Evolutionary conservation across 2,888 invertebrate genomes (phyloP).

Genomic region (Litoditis marina): DNA sequence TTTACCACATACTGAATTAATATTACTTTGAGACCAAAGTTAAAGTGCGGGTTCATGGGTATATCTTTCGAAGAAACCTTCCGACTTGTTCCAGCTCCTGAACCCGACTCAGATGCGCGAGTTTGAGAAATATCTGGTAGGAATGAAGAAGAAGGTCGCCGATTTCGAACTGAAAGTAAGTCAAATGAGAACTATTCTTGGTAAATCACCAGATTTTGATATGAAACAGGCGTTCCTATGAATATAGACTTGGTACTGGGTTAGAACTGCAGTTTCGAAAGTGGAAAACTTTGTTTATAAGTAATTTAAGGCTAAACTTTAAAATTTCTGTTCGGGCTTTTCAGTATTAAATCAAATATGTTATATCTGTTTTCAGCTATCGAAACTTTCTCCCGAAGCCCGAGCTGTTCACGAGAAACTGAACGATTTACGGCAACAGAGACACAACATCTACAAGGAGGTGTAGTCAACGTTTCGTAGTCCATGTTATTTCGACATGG

Average conservation of each 20-base stretch:
- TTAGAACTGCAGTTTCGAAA: too few species aligned
- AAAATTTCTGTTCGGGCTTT: too few species aligned
- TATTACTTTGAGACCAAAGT: too few species aligned
- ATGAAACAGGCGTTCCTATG: too few species aligned
- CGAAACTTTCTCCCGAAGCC: constrained; percentile 14
- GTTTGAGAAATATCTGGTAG: constrained; percentile 5
- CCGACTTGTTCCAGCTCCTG: constrained; percentile 3
- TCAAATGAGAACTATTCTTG: not conserved
- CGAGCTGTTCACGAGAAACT: constrained; percentile 15
- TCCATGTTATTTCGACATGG: too few species aligned
- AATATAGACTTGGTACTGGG: too few species aligned
- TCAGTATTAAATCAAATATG: not conserved
- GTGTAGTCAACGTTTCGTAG: not conserved
- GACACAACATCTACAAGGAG: constrained; percentile 1
- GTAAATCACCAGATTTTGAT: not conserved
- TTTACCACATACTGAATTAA: too few species aligned
- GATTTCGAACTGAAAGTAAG: constrained; percentile 8
- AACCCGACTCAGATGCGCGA: constrained; percentile 14
- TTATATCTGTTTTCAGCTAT: not conserved
- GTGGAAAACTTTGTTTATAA: too few species aligned
- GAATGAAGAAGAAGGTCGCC: constrained; percentile 1
- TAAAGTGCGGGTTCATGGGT: not conserved
- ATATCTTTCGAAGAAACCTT: not conserved
- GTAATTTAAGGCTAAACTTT: too few species aligned
- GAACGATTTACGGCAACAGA: constrained; percentile 7